phyloP scores from a whole-genome alignment of 2,113 vertebrate species.

The Cardinalis cardinalis region DNA sequence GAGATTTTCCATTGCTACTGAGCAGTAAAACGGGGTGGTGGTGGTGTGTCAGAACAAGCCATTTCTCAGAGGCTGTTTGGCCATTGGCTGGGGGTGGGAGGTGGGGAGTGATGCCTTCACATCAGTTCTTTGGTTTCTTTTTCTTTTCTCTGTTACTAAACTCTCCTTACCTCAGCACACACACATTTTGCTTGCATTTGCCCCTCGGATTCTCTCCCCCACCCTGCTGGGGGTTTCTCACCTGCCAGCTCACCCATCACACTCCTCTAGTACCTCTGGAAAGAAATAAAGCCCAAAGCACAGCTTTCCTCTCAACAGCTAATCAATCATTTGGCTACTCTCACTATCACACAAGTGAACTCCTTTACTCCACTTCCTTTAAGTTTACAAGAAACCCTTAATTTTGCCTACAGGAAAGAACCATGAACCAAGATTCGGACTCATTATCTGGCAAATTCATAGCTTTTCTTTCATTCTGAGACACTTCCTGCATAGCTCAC shows the following conservation, averaged over 20 bases:
- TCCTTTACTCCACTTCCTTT: slow-evolving; percentile 35
- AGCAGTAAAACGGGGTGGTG: neutral
- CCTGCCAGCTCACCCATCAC: neutral
- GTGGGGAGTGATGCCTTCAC: neutral
- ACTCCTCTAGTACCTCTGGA: neutral
- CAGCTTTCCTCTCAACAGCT: neutral
- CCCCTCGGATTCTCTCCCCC: neutral
- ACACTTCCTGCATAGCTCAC: slow-evolving; percentile 39
- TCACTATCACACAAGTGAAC: neutral
- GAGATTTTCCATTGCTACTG: fast-evolving
- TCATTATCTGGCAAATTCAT: slow-evolving; percentile 31
- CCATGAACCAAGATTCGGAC: neutral
- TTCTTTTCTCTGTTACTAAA: neutral
- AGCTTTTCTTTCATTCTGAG: slow-evolving; percentile 57
- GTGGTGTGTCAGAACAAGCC: neutral
- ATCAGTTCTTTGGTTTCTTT: neutral
- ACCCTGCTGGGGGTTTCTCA: neutral
- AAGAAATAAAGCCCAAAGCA: neutral
- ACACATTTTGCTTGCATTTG: neutral
- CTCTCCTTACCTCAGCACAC: neutral
- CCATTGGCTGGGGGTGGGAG: neutral
- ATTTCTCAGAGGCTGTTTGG: neutral
- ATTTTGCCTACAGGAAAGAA: slow-evolving; percentile 54
- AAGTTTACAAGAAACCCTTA: slow-evolving; percentile 46
- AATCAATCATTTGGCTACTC: slow-evolving; percentile 10